Percentiles rank a stretch among this genome's conserved stretches.
Conservation (phyloP, 2,113 vertebrate species). For the Redunca redunca region DNA sequence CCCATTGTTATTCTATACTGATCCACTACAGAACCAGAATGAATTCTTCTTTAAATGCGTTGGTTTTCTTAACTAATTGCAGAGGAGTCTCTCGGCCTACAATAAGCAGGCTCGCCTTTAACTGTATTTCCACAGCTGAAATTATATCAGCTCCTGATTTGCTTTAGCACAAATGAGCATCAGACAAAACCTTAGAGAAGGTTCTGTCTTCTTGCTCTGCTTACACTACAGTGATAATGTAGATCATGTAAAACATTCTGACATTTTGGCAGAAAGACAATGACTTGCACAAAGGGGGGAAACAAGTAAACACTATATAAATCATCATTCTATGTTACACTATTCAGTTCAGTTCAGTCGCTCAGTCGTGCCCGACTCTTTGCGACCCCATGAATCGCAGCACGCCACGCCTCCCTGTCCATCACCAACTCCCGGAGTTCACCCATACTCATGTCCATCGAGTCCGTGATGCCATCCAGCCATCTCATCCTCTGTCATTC, state of each 20-base stretch:
- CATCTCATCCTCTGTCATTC: no score
- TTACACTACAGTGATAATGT: neutral
- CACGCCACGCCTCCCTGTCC: no score
- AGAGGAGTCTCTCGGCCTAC: neutral
- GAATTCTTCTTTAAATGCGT: neutral
- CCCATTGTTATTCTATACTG: neutral
- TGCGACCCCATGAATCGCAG: no score
- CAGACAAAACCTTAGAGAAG: neutral
- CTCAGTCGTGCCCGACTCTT: no score
- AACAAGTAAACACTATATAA: neutral
- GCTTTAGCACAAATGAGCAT: neutral
- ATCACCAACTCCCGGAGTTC: no score
- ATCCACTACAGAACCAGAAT: neutral
- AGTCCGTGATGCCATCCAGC: no score
- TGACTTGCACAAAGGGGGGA: neutral
- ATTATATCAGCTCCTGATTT: neutral
- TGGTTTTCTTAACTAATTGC: neutral
- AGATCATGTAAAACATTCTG: neutral
- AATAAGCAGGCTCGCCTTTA: neutral
- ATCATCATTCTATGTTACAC: neutral
- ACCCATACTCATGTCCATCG: no score
- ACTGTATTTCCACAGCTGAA: neutral
- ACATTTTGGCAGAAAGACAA: neutral
- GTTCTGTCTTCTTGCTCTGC: neutral
- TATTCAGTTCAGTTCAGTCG: neutral